Evolutionary conservation across 2,113 vertebrate genomes (phyloP).

Genomic region (Lepus americanus): DNA sequence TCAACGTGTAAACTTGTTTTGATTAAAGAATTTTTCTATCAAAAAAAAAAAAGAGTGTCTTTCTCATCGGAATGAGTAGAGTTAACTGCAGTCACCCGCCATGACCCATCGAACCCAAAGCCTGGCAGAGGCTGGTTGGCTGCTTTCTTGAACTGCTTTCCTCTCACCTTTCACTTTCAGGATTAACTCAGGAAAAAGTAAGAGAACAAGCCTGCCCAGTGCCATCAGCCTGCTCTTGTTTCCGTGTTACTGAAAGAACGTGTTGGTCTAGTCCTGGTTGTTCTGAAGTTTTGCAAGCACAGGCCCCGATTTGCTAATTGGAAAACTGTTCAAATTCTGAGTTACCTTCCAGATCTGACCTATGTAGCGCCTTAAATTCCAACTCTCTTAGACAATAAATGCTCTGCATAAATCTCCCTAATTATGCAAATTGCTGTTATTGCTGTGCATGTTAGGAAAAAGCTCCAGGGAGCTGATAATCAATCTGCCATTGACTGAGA

Average conservation of each 20-base stretch:
- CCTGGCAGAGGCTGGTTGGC: neutral
- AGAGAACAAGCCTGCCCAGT: neutral
- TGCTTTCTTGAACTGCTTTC: neutral
- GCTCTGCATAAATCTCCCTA: neutral
- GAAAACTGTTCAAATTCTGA: constrained; percentile 10
- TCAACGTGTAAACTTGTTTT: no score
- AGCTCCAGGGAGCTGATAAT: neutral
- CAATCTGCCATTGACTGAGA: neutral
- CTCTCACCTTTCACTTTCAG: neutral
- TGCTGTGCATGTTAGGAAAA: neutral
- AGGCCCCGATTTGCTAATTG: neutral
- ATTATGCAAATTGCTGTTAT: constrained; percentile 45
- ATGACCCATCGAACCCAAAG: neutral
- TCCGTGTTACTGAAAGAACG: neutral
- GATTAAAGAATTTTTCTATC: no score
- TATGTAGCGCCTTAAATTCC: constrained; percentile 32
- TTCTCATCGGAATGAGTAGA: neutral
- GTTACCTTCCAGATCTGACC: constrained; percentile 22
- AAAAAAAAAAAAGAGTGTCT: neutral
- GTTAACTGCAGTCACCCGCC: neutral
- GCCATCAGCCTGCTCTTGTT: neutral
- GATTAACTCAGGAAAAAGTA: neutral
- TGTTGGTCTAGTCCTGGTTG: neutral
- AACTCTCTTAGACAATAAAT: constrained; percentile 10
- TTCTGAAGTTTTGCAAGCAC: neutral